These are phyloP conservation scores for Menidia menidia DNA, from an alignment of 2,797 vertebrate genomes.

Conservation along the genomic window DNA sequence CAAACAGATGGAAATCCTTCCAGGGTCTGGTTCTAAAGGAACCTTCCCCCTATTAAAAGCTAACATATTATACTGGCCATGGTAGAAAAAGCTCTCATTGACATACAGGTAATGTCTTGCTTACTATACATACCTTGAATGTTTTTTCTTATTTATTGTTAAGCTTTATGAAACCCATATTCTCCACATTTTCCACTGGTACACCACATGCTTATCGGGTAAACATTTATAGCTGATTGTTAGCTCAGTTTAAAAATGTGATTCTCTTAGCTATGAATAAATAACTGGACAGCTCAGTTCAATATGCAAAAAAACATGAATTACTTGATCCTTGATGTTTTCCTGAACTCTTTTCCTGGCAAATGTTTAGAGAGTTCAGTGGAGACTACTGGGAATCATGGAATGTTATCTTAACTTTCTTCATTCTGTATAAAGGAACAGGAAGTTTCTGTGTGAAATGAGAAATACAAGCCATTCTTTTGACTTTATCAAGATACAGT, in stretches of 20 bases:
- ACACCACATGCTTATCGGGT: conserved; percentile 5
- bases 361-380: conserved; percentile 48
- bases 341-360: conserved; percentile 47
- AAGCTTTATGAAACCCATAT: conserved; percentile 35
- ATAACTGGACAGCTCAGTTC: conserved; percentile 20
- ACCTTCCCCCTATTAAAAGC: too few relatives aligned
- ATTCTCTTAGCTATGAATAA: conserved; percentile 37
- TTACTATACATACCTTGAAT: conserved; percentile 37
- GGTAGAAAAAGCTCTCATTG: conserved; percentile 22
- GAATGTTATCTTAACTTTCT: conserved; percentile 42
- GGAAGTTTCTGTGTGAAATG: conserved; percentile 58
- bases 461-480: conserved; percentile 45
- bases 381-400: conserved; percentile 49
- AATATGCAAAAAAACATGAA: conserved; percentile 21
- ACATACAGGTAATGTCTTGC: conserved; percentile 25
- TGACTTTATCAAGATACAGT: conserved; percentile 35
- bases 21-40: too few relatives aligned
- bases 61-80: conserved; percentile 20
- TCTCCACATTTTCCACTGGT: conserved; percentile 42
- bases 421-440: conserved; percentile 40
- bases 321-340: conserved; percentile 36
- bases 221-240: conserved; percentile 33
- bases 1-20: too few relatives aligned
- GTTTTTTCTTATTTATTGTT: conserved; percentile 25
- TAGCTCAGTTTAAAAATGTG: conserved; percentile 22